Base-by-base conservation (phyloP, 2,888 invertebrate genomes). In the Ramazzottius varieornatus region DNA sequence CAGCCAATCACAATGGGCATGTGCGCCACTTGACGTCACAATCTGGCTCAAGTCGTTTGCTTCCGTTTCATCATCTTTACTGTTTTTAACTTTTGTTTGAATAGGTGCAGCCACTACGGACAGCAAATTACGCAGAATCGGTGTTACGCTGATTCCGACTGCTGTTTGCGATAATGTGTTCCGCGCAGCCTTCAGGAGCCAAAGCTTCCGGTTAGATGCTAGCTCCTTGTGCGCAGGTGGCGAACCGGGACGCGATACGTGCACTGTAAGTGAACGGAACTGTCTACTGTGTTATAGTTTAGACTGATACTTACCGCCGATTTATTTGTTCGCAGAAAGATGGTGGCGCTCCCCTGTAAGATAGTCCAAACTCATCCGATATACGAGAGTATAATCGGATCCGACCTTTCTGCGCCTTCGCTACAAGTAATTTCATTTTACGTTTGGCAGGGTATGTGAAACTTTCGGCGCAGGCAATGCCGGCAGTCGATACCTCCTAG, bases 161-260 rank as follows among this genome's bases (percentile, higher is more conserved):
- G 16, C 54, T 4, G 54, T 54, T 8, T 54, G 54, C 54, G n/a
- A 54, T 8, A 54, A 54, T 29, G 54, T 54, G 16, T 54, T n/a
- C 29, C 20, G 29, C 4, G 29, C 20, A 13, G 29, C 24, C 24
- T 54, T 54, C 54, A 20, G 40, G 20, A 8, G n/a, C 13, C 54
- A 54, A 29, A 40, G 20, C 20, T 54, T 54, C 29, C 4, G 8
- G 8, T 54, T 54, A 4, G 54, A 54, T 24, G 20, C 54, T n/a
- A 54, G 24, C 29, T 54, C 54, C 54, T 24, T 54, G 54, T 54
- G 54, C 54, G 54, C 54, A 16, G 54, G 54, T 16, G 54, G 54
- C 20, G 54, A 54, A 29, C 54, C 54, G 20, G 54, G 54, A 4
- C 54, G 54, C 20, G 54, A 54, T 54, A 54, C 54, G n/a, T 54